phyloP scores from a whole-genome alignment of 2,888 invertebrate species.

The Mythimna impura region DNA sequence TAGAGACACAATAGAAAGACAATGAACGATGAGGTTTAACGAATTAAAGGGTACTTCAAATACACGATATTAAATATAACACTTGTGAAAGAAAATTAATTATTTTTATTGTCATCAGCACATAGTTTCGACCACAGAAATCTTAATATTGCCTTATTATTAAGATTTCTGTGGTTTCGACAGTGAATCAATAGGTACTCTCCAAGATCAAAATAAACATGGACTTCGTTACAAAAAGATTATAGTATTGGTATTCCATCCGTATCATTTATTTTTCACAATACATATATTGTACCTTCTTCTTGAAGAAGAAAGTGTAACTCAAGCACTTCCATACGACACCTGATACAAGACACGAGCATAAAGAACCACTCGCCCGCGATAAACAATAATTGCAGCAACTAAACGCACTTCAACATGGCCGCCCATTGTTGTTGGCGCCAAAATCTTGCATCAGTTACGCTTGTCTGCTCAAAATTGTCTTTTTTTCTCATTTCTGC shows the following conservation, averaged over 20 bases:
- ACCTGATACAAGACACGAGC: slow-evolving; percentile 46
- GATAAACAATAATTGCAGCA: slow-evolving; percentile 53
- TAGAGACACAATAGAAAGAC: too few relatives aligned
- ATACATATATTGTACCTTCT: slow-evolving; percentile 16
- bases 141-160: too few relatives aligned
- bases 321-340: slow-evolving; percentile 49
- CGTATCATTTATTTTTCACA: slow-evolving; percentile 29
- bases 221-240: too few relatives aligned
- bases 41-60: too few relatives aligned
- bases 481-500: slow-evolving; percentile 57
- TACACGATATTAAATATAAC: too few relatives aligned
- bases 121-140: too few relatives aligned
- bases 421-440: slow-evolving; percentile 61
- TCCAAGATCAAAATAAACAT: too few relatives aligned
- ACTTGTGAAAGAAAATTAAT: too few relatives aligned
- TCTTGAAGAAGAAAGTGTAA: slow-evolving; percentile 58
- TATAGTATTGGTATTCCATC: background rate
- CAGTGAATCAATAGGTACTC: too few relatives aligned
- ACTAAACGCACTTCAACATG: slow-evolving; percentile 61
- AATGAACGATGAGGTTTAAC: too few relatives aligned
- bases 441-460: slow-evolving; percentile 65
- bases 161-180: too few relatives aligned
- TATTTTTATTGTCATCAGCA: too few relatives aligned
- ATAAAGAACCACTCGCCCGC: slow-evolving; percentile 51
- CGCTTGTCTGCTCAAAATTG: slow-evolving; percentile 51